Conservation (phyloP, 2,113 vertebrate species). For the Podarcis cretensis region DNA sequence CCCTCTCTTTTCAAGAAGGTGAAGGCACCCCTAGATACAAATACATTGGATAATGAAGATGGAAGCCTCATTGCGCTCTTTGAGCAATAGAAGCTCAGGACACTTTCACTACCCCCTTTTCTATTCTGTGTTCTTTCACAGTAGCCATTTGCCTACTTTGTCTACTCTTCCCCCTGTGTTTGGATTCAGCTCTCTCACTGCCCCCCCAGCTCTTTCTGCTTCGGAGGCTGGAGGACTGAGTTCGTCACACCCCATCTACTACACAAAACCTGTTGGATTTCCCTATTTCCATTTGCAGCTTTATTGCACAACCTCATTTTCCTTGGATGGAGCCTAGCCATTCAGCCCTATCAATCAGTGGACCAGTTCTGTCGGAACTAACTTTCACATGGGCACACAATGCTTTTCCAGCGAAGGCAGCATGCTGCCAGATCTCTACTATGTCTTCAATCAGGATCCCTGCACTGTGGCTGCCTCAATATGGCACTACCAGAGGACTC, state of each 20-base stretch:
- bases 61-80: slow-evolving; percentile 83
- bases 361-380: slow-evolving; percentile 31
- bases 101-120: slow-evolving; percentile 59
- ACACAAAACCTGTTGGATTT: slow-evolving; percentile 37
- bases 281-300: slow-evolving; percentile 29
- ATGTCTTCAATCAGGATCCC: background rate
- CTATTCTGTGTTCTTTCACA: slow-evolving; percentile 69
- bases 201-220: slow-evolving; percentile 32
- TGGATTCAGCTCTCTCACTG: slow-evolving; percentile 47
- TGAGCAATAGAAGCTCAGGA: slow-evolving; percentile 74
- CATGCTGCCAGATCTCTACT: background rate
- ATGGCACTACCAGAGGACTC: slow-evolving; percentile 25
- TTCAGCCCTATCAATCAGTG: slow-evolving; percentile 8
- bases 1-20: slow-evolving; percentile 94
- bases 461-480: background rate
- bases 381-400: background rate
- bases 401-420: background rate
- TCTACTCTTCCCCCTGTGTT: slow-evolving; percentile 51
- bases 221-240: slow-evolving; percentile 28
- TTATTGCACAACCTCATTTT: slow-evolving; percentile 32
- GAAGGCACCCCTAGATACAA: slow-evolving; percentile 81
- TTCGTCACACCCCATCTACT: slow-evolving; percentile 35
- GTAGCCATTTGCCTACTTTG: slow-evolving; percentile 72
- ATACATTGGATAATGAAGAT: slow-evolving; percentile 80
- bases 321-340: slow-evolving; percentile 31